Evolutionary conservation across 2,888 invertebrate species (phyloP), one percentile per base, ranked within the genome.

Genomic region (Heteromyza rotundicornis): DNA sequence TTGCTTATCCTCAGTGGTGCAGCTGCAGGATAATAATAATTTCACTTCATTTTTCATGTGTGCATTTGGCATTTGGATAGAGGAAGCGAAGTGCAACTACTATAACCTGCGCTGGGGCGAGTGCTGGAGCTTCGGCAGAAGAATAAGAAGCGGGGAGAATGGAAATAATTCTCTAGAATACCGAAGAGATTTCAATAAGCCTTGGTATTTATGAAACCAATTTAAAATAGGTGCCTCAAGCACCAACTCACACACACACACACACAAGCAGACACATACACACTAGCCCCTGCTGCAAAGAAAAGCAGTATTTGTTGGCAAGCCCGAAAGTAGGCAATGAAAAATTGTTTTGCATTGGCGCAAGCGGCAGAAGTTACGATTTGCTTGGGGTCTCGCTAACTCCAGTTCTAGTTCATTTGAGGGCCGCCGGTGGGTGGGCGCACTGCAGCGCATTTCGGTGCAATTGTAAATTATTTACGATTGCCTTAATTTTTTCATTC

Each of bases 201-300:
- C 47, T 56, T 56, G 56, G 56, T 56, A 47, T 56, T 56, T 56
- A 56, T 56, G 56, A 56, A 56, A 44, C 56, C 56, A 56, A 56
- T 56, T 56, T 56, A 56, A 23, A 44, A 47, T 56, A 10, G 56
- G 56, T 16, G 56, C 24, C 14, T 35, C 8, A 17, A 12, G 56
- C 56, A n/a, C 20, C 23, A 12, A 53, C 35, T 2, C 16, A 53
- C 53, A 23, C 52, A 52, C 24, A n/a, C 35, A 17, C 17, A 47
- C 17, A 47, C 19, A 14, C 10, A 17, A 5, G 7, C 47, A 19
- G 7, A 14, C 47, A 47, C 17, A 8, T 47, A 19, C 19, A 17
- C 47, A 19, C 3, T 14, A 47, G n/a, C 14, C 40, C 40, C 5
- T 8, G 5, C 14, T n/a, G 40, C 8, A 16, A 12, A 7, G 52